Percentiles rank a stretch among this genome's conserved stretches.
Evolutionary conservation across 2,113 vertebrate species (phyloP).

Genomic region (Labrus mixtus): DNA sequence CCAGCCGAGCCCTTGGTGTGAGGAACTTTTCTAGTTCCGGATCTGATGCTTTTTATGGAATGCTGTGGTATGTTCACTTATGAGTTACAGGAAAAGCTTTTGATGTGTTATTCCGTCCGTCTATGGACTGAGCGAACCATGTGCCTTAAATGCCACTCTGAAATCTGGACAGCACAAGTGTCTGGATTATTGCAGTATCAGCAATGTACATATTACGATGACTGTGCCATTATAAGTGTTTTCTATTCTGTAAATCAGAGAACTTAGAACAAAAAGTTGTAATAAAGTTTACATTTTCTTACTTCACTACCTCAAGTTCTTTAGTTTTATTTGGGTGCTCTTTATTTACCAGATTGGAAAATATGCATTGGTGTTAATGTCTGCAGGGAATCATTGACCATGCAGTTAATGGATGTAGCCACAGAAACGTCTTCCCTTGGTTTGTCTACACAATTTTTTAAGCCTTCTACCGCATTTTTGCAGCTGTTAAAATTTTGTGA

Average conservation of each 20-base stretch:
- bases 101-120: constrained; percentile 68
- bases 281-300: constrained; percentile 89
- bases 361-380: background rate
- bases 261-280: constrained; percentile 78
- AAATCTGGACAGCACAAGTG: constrained; percentile 55
- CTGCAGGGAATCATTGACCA: no score
- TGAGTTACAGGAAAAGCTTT: constrained; percentile 59
- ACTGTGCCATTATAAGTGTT: constrained; percentile 80
- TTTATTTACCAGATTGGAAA: background rate
- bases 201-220: constrained; percentile 77
- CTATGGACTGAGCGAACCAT: constrained; percentile 45
- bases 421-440: no score
- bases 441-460: no score
- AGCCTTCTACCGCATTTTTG: no score
- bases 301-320: constrained; percentile 47
- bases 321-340: background rate
- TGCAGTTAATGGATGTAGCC: no score
- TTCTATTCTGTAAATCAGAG: constrained; percentile 80
- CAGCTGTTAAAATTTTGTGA: no score
- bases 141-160: constrained; percentile 66
- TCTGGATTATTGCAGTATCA: constrained; percentile 75
- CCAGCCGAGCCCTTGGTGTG: constrained; percentile 54
- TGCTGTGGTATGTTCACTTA: constrained; percentile 59
- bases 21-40: constrained; percentile 46
- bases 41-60: constrained; percentile 59